Conservation (phyloP, 1,140 invertebrate genomes). For the Sarcophaga peregrina region DNA sequence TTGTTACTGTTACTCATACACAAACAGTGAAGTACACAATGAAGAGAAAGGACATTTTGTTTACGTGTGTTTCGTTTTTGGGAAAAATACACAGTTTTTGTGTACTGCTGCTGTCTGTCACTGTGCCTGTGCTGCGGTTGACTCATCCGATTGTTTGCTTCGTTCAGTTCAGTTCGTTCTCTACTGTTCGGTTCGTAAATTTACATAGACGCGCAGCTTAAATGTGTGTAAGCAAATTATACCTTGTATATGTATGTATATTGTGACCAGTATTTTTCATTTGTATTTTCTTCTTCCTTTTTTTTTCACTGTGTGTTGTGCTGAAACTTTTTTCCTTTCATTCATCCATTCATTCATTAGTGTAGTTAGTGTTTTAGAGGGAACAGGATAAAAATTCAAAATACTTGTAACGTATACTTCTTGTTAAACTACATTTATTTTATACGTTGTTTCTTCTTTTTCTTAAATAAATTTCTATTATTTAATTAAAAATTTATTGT, state of each 20-base stretch:
- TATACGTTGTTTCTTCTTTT: no score
- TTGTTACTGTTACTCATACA: no score
- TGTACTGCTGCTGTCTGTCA: no score
- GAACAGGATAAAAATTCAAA: background rate
- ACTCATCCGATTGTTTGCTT: background rate
- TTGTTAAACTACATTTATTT: background rate
- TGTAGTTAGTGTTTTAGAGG: constrained; percentile 1
- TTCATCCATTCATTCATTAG: background rate
- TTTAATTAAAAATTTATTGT: no score
- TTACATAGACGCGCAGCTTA: background rate
- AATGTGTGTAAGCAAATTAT: background rate
- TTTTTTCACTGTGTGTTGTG: no score
- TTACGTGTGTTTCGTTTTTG: no score
- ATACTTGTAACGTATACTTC: background rate
- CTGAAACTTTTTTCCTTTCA: no score
- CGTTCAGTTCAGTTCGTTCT: background rate
- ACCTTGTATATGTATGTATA: background rate
- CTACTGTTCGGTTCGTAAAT: background rate
- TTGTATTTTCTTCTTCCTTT: background rate
- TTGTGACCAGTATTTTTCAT: background rate
- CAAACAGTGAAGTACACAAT: no score
- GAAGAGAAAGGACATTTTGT: no score
- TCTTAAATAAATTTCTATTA: no score
- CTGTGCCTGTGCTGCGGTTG: background rate
- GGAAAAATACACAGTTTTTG: no score